Base-by-base conservation (phyloP, 2,797 vertebrate genomes). In the Sebastes minor region DNA sequence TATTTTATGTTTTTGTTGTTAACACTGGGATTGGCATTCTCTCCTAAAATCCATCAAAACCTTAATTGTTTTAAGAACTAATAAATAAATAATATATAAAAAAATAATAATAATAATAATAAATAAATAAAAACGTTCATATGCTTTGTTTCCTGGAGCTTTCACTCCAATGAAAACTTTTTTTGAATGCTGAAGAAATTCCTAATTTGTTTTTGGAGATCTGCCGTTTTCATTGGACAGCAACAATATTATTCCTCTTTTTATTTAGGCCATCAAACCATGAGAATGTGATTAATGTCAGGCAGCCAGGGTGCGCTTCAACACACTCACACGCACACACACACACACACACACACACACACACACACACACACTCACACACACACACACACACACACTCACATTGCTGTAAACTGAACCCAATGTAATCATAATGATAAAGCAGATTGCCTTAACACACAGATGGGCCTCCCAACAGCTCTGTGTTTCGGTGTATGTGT, bases 361-460 rank as follows among this genome's bases (percentile, higher is more conserved):
- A 13, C 30, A 8, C 79, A 72, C 71, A 13, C 33, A 33, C 32
- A 33, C 83, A 11, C 33, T 10, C 32, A 32, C 83, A 82, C 84
- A 76, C 72, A 82, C 78, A 71, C 62, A 53, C 53, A 62, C 20
- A 23, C 23, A 11, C 33, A 33, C 32, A 32, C 83, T 83, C 84
- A 87, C 88, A 82, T 95, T 96, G 95, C 94, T 96, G 93, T 97
- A 96, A 96, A 96, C 96, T 97, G 96, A 95, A 90, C 94, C 95
- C 95, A 96, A 96, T 96, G 93, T 96, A 93, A 94, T 94, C 93
- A 94, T 94, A 94, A 95, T 96, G 96, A 97, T 97, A 97, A 97
- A 97, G 91, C 93, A 94, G 91, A 97, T 96, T 96, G 95, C 95
- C 94, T 95, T 96, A 96, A 94, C 92, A 96, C 93, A 93, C 94